These are phyloP conservation scores for Tupaia chinensis DNA, from an alignment of 2,113 vertebrate species.

Conservation along the genomic window DNA sequence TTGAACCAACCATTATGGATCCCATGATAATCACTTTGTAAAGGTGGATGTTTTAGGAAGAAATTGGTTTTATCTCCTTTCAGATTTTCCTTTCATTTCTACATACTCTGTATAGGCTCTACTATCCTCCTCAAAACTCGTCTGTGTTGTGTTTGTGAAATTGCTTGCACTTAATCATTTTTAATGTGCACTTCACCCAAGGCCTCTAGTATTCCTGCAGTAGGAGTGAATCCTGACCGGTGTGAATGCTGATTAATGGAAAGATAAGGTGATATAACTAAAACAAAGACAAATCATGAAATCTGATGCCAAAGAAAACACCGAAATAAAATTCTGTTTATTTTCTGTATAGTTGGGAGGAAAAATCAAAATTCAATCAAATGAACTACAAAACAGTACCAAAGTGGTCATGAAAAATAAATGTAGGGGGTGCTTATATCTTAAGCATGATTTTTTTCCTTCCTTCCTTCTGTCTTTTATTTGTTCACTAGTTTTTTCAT, in stretches of 20 bases:
- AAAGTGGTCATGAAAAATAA: conserved; percentile 24
- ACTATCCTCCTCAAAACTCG: conserved; percentile 8
- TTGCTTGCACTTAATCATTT: conserved; percentile 63
- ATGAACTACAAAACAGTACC: background rate
- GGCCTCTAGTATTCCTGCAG: conserved; percentile 17
- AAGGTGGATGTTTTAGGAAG: background rate
- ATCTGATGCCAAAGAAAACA: background rate
- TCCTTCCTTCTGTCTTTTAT: background rate
- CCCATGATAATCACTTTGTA: background rate
- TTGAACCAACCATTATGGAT: background rate
- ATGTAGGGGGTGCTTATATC: background rate
- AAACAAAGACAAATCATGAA: conserved; percentile 36
- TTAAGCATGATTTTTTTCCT: background rate
- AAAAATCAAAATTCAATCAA: background rate
- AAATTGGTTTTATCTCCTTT: background rate
- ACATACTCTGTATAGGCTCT: conserved; percentile 21
- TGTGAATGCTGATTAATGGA: conserved; percentile 33
- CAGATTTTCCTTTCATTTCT: conserved; percentile 34
- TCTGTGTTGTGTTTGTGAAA: conserved; percentile 60
- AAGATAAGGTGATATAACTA: background rate
- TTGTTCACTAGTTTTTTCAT: background rate
- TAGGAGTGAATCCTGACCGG: background rate
- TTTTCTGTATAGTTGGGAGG: conserved; percentile 12
- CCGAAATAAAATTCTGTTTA: conserved; percentile 33
- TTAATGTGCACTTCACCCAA: conserved; percentile 46